A percentile compares a stretch with the other conserved stretches of the same genome.
These are phyloP conservation scores for Oriolus oriolus DNA, from an alignment of 2,113 vertebrate genomes.

Conservation along the genomic window DNA sequence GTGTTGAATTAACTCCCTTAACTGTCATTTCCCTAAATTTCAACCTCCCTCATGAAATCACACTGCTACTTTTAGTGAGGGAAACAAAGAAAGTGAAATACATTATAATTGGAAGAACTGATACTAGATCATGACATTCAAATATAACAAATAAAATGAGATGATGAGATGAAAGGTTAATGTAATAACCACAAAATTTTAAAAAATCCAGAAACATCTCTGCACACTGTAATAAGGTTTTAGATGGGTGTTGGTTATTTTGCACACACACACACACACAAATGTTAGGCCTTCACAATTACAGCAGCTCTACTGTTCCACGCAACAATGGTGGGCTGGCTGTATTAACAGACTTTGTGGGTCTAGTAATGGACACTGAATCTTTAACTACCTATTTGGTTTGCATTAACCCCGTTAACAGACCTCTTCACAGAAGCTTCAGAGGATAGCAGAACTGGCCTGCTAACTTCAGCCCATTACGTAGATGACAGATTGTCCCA, in stretches of 20 bases:
- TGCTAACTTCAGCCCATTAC: fast-evolving
- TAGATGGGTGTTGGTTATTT: not conserved
- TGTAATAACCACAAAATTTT: not conserved
- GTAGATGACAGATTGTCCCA: not conserved
- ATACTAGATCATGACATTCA: not conserved
- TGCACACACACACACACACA: not conserved
- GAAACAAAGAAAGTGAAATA: not conserved
- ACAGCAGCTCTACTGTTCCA: not conserved
- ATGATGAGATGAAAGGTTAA: not conserved
- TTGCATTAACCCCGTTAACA: not conserved
- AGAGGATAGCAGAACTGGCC: not conserved
- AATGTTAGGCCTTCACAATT: not conserved
- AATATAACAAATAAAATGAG: not conserved
- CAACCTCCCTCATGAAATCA: not conserved
- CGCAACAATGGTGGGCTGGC: not conserved
- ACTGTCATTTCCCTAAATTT: not conserved
- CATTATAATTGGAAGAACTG: not conserved
- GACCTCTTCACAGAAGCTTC: not conserved
- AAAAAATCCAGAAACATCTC: not conserved
- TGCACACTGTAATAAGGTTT: not conserved
- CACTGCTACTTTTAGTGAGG: not conserved
- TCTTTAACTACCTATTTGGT: not conserved
- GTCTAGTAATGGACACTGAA: not conserved
- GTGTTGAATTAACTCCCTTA: not conserved
- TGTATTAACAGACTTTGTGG: not conserved